Evolutionary conservation across 2,113 vertebrate species (phyloP).

Genomic region (Upupa epops): DNA sequence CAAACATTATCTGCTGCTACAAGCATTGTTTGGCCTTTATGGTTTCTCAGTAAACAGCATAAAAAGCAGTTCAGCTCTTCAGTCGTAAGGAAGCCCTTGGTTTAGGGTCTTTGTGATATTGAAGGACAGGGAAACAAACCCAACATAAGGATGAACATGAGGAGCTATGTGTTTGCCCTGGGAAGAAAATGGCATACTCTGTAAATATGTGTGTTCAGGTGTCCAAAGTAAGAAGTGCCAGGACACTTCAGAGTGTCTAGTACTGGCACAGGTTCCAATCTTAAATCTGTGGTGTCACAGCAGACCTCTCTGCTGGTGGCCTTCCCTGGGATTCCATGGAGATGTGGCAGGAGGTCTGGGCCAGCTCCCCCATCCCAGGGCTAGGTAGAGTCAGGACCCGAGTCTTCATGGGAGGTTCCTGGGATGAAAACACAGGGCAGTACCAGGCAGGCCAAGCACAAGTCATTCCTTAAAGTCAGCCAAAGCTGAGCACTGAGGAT

Average conservation of each 20-base stretch:
- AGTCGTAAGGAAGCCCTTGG: not conserved
- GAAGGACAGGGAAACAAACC: not conserved
- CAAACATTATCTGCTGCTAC: slow-evolving; percentile 12
- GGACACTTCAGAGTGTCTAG: not conserved
- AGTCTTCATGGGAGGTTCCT: not conserved
- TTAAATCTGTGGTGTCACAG: rapidly evolving
- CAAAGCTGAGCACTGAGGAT: rapidly evolving
- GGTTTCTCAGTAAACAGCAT: not conserved
- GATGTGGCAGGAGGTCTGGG: not conserved
- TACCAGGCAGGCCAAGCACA: not conserved
- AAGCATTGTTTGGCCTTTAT: not conserved
- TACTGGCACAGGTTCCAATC: not conserved
- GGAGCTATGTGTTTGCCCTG: not conserved
- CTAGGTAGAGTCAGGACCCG: not conserved
- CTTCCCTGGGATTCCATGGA: rapidly evolving
- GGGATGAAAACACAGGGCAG: rapidly evolving
- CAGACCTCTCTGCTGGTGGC: not conserved
- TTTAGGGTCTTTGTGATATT: not conserved
- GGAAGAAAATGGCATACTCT: not conserved
- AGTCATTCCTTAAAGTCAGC: not conserved
- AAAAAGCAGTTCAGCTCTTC: not conserved
- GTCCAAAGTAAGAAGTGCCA: not conserved
- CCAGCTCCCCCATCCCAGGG: not conserved
- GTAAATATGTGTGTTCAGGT: not conserved
- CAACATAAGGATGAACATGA: not conserved